These are phyloP conservation scores for Rhipidura dahli DNA, from an alignment of 2,113 vertebrate species.

Conservation along the genomic window DNA sequence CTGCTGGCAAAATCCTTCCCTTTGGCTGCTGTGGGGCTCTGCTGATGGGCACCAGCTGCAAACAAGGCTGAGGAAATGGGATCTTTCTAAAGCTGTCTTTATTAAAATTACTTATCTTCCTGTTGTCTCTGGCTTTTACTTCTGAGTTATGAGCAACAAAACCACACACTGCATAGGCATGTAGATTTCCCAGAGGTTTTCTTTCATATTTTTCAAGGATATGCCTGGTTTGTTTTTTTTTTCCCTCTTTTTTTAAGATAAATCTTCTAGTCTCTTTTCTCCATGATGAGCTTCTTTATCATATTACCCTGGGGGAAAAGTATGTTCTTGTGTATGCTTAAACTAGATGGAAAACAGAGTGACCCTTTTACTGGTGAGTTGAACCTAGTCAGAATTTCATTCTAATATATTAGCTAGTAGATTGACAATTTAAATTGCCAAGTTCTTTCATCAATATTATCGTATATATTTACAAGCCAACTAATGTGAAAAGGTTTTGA, in stretches of 20 bases:
- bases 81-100: neutral
- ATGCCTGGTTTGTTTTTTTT: neutral
- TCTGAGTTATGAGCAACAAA: neutral
- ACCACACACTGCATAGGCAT: neutral
- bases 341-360: neutral
- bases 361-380: neutral
- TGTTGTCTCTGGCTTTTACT: neutral
- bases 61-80: neutral
- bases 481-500: neutral
- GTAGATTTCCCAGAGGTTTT: neutral
- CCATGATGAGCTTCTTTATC: neutral
- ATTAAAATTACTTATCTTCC: neutral
- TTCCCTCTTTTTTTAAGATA: fast-evolving
- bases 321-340: neutral
- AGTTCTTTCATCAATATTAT: neutral
- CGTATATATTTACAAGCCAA: neutral
- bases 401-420: neutral
- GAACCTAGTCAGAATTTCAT: neutral
- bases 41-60: neutral
- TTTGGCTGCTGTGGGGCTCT: neutral
- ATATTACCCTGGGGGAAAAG: neutral
- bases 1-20: neutral
- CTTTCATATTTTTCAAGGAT: neutral
- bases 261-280: neutral
- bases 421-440: neutral